Evolutionary conservation across 2,888 invertebrate genomes (phyloP).

Genomic region (Lapara coniferarum): DNA sequence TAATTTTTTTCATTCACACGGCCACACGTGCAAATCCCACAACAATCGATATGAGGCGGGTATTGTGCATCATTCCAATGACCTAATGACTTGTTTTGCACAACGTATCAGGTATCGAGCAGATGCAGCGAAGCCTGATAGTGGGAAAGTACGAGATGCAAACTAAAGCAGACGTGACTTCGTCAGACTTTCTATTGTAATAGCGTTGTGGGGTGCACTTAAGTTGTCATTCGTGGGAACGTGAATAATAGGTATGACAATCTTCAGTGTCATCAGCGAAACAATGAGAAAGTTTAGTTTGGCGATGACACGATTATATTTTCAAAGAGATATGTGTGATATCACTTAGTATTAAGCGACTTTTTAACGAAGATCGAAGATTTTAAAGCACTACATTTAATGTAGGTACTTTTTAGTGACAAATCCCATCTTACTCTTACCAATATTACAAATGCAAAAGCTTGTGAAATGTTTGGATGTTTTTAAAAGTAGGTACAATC

Average conservation of each 20-base stretch:
- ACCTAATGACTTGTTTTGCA: slow-evolving; percentile 71
- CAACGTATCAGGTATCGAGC: slow-evolving; percentile 73
- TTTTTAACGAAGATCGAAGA: too few relatives aligned
- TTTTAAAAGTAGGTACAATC: too few relatives aligned
- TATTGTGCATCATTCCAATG: slow-evolving; percentile 58
- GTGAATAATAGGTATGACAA: slow-evolving; percentile 65
- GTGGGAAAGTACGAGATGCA: slow-evolving; percentile 74
- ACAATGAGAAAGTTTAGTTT: slow-evolving; percentile 58
- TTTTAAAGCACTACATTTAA: too few relatives aligned
- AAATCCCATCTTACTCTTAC: too few relatives aligned
- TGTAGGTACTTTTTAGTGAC: background rate
- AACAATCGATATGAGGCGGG: slow-evolving; percentile 36
- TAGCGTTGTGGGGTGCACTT: slow-evolving; percentile 65
- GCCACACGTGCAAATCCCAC: slow-evolving; percentile 64
- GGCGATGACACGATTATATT: slow-evolving; percentile 32
- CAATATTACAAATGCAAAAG: too few relatives aligned
- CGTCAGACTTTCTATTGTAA: slow-evolving; percentile 74
- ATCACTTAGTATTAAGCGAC: background rate
- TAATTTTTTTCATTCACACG: slow-evolving; percentile 61
- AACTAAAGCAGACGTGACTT: slow-evolving; percentile 79
- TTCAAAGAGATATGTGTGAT: background rate
- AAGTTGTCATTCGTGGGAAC: slow-evolving; percentile 79
- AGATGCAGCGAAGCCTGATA: slow-evolving; percentile 72
- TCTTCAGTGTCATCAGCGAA: slow-evolving; percentile 59
- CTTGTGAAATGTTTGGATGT: too few relatives aligned